These are phyloP conservation scores for Pilophorus perplexus DNA, from an alignment of 2,888 invertebrate species.

Conservation along the genomic window DNA sequence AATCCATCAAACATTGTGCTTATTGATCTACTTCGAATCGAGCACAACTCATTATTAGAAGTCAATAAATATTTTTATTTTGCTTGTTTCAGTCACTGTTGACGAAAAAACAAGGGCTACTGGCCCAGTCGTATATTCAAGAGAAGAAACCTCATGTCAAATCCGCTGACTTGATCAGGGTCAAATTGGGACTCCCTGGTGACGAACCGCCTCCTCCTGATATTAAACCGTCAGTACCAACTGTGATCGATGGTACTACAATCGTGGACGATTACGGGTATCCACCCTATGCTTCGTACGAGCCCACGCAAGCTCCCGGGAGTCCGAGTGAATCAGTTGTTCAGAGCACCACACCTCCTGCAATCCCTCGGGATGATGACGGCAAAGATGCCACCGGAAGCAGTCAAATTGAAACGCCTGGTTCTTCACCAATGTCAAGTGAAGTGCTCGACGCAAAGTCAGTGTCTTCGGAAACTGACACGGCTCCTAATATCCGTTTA, in stretches of 20 bases:
- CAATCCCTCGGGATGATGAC: neutral
- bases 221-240: conserved; percentile 1
- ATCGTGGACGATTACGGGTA: neutral
- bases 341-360: conserved; percentile 11
- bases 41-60: neutral
- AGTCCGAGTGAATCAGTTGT: neutral
- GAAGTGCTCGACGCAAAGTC: neutral
- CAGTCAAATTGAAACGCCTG: too few species aligned
- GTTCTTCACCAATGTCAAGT: neutral
- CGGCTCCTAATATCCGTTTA: too few species aligned
- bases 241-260: conserved; percentile 1
- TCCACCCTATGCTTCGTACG: neutral
- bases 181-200: neutral
- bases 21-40: too few species aligned
- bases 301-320: neutral
- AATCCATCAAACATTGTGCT: too few species aligned
- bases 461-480: neutral
- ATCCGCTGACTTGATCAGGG: neutral
- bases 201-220: neutral
- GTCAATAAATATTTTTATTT: neutral
- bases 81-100: neutral
- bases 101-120: conserved; percentile 1
- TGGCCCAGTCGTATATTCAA: neutral
- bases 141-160: neutral
- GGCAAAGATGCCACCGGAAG: neutral